phyloP scores from a whole-genome alignment of 2,888 invertebrate genomes.

The Cephonodes hylas region DNA sequence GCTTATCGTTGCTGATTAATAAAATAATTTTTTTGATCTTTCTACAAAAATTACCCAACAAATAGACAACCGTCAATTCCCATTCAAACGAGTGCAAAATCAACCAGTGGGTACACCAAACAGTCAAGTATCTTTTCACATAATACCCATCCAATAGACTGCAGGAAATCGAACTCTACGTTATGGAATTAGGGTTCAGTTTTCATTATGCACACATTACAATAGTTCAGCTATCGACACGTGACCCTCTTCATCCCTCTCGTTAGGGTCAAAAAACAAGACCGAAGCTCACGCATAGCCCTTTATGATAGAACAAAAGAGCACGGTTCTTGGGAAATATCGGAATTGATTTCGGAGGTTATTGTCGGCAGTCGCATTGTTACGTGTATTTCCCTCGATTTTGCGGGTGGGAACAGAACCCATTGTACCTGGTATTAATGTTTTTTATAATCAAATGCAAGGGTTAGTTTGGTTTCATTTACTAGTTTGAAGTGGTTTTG shows the following conservation, averaged over 20 bases:
- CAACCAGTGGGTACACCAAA: background rate
- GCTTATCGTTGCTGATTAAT: too few species aligned
- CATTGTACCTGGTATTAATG: constrained; percentile 3
- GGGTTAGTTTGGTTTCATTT: constrained; percentile 3
- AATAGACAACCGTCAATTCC: background rate
- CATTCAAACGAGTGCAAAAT: background rate
- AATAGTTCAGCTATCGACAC: constrained; percentile 47
- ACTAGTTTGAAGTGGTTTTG: background rate
- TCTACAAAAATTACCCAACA: too few species aligned
- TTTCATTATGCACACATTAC: constrained; percentile 22
- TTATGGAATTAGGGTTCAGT: constrained; percentile 16
- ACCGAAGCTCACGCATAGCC: constrained; percentile 63
- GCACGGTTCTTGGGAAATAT: constrained; percentile 58
- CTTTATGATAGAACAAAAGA: constrained; percentile 59
- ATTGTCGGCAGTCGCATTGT: constrained; percentile 53
- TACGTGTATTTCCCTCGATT: constrained; percentile 39
- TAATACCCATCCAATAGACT: background rate
- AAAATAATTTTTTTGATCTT: too few species aligned
- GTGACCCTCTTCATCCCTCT: constrained; percentile 58
- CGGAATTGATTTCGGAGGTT: constrained; percentile 40
- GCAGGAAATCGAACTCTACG: background rate
- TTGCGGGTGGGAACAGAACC: constrained; percentile 16
- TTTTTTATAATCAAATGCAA: constrained; percentile 7
- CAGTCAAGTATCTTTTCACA: background rate
- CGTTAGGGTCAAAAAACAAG: constrained; percentile 72